A percentile compares a stretch with the other conserved stretches of the same genome.
Conservation (phyloP, 2,797 vertebrate genomes). For the Acestrorhynchus altus region DNA sequence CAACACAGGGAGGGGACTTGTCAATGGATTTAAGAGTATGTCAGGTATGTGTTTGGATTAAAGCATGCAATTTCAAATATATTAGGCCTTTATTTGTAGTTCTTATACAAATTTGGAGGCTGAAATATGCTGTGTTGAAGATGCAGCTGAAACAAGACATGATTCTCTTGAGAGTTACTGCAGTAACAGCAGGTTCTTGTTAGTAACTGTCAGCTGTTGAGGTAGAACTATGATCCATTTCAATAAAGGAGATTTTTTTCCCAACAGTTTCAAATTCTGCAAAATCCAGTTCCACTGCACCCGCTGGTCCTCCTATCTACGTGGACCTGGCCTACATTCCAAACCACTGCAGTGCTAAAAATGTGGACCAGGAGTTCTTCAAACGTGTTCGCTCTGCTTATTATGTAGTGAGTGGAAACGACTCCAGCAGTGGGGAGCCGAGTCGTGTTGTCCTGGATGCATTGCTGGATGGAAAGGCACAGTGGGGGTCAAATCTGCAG, state of each 20-base stretch:
- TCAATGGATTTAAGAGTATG: conserved; percentile 86
- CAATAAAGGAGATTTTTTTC: conserved; percentile 8
- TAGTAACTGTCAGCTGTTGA: neutral
- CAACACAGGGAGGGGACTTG: conserved; percentile 83
- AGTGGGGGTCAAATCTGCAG: conserved; percentile 98
- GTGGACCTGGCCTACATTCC: conserved; percentile 98
- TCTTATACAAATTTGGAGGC: neutral
- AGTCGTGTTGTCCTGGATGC: conserved; percentile 92
- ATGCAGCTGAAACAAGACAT: too few species aligned
- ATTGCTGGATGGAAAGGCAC: conserved; percentile 93
- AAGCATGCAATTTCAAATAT: neutral
- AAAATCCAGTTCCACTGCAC: conserved; percentile 79
- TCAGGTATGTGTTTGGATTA: conserved; percentile 75
- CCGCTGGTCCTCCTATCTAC: conserved; percentile 87
- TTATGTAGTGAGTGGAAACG: conserved; percentile 97
- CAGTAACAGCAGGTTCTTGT: neutral
- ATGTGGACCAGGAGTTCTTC: conserved; percentile 97
- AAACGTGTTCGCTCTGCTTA: conserved; percentile 92
- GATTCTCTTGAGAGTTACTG: too few species aligned
- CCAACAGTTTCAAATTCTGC: conserved; percentile 71
- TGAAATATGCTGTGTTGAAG: too few species aligned
- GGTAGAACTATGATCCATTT: neutral
- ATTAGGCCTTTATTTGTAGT: neutral
- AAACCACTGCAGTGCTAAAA: conserved; percentile 98
- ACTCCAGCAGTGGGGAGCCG: conserved; percentile 87